phyloP scores from a whole-genome alignment of 2,797 vertebrate genomes.

The Halcyon badia region DNA sequence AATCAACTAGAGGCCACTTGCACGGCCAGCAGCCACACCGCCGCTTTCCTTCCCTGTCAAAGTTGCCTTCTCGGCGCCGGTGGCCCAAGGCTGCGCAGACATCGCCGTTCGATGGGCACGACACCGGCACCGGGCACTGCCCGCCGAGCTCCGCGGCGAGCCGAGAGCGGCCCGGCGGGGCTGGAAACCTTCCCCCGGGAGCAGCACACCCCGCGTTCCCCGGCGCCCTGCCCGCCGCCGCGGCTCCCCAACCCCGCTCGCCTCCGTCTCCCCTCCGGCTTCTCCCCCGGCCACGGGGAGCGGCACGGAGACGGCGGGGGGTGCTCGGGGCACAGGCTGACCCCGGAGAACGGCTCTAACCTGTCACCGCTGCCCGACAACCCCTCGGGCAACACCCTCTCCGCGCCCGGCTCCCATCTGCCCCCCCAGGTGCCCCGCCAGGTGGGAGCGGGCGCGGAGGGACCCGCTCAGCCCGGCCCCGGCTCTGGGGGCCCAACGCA shows the following conservation, averaged over 20 bases:
- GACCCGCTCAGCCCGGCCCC: background rate
- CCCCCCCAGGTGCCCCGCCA: too few relatives aligned
- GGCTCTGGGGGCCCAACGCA: background rate
- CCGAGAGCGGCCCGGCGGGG: background rate
- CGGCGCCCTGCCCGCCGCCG: background rate
- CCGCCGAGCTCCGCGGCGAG: background rate
- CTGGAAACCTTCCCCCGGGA: rapidly evolving
- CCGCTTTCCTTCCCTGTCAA: background rate
- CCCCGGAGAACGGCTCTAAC: background rate
- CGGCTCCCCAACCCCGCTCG: background rate
- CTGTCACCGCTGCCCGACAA: background rate
- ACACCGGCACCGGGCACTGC: background rate
- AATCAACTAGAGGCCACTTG: background rate
- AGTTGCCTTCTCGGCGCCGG: background rate
- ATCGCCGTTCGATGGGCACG: background rate
- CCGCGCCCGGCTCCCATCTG: background rate
- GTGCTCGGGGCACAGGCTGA: background rate
- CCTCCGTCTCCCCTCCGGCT: background rate
- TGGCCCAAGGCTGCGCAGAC: background rate
- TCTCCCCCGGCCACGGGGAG: background rate
- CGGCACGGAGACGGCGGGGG: background rate
- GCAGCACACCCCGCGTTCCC: background rate
- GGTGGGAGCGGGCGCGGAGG: background rate
- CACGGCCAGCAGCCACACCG: background rate
- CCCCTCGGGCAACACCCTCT: background rate